Evolutionary conservation across 2,797 vertebrate genomes (phyloP).

Genomic region (Liparis tanakae): DNA sequence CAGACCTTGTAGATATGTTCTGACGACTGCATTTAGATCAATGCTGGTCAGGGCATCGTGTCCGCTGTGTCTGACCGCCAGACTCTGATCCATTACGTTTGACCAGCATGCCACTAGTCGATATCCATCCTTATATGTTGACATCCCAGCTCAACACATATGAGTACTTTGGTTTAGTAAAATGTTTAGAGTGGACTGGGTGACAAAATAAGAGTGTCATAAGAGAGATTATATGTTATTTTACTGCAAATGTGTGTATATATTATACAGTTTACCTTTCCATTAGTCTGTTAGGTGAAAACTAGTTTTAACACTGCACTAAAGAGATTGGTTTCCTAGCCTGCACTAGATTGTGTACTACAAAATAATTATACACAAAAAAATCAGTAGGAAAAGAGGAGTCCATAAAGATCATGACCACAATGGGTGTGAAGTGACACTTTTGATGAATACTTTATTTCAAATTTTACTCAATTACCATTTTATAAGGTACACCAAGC

Average conservation of each 20-base stretch:
- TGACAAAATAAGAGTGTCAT: conserved; percentile 3
- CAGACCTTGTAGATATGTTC: conserved; percentile 26
- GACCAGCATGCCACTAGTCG: not conserved
- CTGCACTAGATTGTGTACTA: not conserved
- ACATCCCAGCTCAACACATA: not conserved
- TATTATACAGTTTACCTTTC: not conserved
- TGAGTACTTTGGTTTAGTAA: not conserved
- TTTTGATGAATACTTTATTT: too few species aligned
- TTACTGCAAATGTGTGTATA: not conserved
- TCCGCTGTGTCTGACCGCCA: not conserved
- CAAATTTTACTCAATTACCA: not conserved
- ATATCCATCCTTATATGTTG: conserved; percentile 7
- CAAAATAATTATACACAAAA: not conserved
- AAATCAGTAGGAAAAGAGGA: not conserved
- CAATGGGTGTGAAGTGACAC: not conserved
- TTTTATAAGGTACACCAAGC: not conserved
- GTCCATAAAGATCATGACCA: not conserved
- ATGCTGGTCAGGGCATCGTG: conserved; percentile 37
- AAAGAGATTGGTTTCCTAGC: not conserved
- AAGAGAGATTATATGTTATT: not conserved
- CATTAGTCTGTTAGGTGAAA: not conserved
- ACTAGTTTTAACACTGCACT: not conserved
- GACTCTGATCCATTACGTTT: conserved; percentile 24
- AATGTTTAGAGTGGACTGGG: not conserved
- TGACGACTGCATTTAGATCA: conserved; percentile 50